Evolutionary conservation across 2,797 vertebrate genomes (phyloP).

Genomic region (Bryconaethiops microstoma): DNA sequence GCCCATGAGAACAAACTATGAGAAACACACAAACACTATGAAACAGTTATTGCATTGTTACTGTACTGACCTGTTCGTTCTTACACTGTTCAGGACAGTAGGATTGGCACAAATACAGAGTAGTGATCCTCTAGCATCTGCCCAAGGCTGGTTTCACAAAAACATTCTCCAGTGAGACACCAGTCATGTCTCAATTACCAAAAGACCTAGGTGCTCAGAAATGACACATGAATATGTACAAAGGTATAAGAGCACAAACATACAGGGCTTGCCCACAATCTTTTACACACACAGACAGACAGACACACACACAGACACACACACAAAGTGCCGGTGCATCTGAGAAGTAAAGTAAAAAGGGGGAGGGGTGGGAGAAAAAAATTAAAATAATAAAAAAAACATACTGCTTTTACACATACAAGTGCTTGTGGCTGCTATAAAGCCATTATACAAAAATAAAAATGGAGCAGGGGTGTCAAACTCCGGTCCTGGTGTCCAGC

Average conservation of each 20-base stretch:
- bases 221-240: not conserved
- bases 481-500: no score
- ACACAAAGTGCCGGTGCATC: conserved; percentile 77
- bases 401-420: conserved; percentile 40
- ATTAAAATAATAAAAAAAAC: not conserved
- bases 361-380: no score
- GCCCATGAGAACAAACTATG: not conserved
- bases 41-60: not conserved
- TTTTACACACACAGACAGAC: conserved; percentile 21
- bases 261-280: conserved; percentile 15
- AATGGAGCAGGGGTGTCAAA: no score
- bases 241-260: conserved; percentile 25
- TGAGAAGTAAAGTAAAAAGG: conserved; percentile 14
- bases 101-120: not conserved
- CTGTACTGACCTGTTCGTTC: not conserved
- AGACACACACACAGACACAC: conserved; percentile 44
- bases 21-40: not conserved
- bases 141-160: not conserved
- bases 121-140: not conserved
- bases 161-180: not conserved
- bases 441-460: conserved; percentile 28
- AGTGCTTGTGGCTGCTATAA: conserved; percentile 50
- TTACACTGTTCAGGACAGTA: not conserved
- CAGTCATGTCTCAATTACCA: not conserved
- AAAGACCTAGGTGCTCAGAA: conserved; percentile 5